These are phyloP conservation scores for Pristionchus entomophagus DNA, from an alignment of 2,888 invertebrate species.

Conservation along the genomic window DNA sequence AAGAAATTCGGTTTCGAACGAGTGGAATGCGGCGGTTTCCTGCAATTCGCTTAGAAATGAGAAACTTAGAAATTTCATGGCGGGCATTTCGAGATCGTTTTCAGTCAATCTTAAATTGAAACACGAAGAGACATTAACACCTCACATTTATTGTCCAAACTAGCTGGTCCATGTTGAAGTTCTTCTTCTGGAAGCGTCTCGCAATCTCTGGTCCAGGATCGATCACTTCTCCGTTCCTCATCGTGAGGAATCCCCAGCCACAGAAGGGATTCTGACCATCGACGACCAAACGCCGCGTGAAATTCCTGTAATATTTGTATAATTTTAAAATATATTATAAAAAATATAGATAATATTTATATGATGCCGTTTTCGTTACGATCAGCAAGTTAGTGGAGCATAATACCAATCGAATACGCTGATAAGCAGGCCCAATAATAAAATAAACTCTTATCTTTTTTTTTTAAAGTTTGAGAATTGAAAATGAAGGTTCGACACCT, in stretches of 20 bases:
- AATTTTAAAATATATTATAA: too few relatives aligned
- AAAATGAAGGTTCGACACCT: too few relatives aligned
- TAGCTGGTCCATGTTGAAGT: background rate
- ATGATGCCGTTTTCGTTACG: too few relatives aligned
- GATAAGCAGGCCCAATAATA: too few relatives aligned
- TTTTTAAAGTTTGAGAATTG: too few relatives aligned
- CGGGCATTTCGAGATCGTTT: background rate
- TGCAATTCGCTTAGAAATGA: too few relatives aligned
- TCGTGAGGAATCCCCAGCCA: background rate
- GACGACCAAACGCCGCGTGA: background rate
- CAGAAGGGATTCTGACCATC: conserved; percentile 18
- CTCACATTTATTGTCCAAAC: conserved; percentile 13
- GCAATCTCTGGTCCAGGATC: background rate
- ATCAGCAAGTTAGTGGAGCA: too few relatives aligned
- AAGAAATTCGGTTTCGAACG: background rate
- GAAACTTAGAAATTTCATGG: too few relatives aligned
- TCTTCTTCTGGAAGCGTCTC: background rate
- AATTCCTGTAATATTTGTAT: background rate
- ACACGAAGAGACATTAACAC: background rate
- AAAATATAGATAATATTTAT: too few relatives aligned
- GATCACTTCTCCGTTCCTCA: conserved; percentile 5
- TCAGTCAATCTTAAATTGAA: background rate
- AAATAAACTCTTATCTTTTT: too few relatives aligned
- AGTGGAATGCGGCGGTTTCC: background rate
- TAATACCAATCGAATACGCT: too few relatives aligned